phyloP scores from a whole-genome alignment of 2,888 invertebrate genomes.

The Biston betularia region DNA sequence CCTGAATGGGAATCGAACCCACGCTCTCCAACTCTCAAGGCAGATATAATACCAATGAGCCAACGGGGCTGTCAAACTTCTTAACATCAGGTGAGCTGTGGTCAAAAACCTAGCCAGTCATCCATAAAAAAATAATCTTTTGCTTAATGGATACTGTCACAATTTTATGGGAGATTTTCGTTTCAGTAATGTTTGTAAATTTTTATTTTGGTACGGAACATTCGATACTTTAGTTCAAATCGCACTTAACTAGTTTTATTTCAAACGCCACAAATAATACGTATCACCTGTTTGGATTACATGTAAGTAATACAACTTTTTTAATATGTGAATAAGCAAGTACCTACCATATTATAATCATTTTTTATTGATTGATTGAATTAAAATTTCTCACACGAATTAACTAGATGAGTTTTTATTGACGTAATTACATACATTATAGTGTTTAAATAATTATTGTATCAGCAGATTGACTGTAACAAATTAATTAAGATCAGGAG shows the following conservation, averaged over 20 bases:
- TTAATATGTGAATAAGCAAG: background rate
- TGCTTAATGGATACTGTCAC: too few species aligned
- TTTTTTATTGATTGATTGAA: background rate
- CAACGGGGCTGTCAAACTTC: too few species aligned
- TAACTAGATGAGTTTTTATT: background rate
- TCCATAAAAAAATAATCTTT: too few species aligned
- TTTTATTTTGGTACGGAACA: background rate
- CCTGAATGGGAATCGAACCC: too few species aligned
- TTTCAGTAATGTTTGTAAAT: background rate
- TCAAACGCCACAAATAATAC: background rate
- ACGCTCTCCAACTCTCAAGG: too few species aligned
- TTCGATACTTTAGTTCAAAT: background rate
- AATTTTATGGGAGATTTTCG: too few species aligned
- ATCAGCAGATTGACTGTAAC: background rate
- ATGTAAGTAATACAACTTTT: conserved; percentile 12
- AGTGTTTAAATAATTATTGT: background rate
- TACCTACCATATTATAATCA: background rate
- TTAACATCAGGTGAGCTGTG: too few species aligned
- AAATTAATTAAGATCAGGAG: background rate
- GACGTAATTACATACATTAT: background rate
- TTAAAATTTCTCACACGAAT: conserved; percentile 8
- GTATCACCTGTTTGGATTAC: conserved; percentile 3
- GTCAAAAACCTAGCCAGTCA: too few species aligned
- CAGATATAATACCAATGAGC: too few species aligned
- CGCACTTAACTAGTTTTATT: background rate